Conservation (phyloP, 2,888 invertebrate species). For the Penaeus monodon region DNA sequence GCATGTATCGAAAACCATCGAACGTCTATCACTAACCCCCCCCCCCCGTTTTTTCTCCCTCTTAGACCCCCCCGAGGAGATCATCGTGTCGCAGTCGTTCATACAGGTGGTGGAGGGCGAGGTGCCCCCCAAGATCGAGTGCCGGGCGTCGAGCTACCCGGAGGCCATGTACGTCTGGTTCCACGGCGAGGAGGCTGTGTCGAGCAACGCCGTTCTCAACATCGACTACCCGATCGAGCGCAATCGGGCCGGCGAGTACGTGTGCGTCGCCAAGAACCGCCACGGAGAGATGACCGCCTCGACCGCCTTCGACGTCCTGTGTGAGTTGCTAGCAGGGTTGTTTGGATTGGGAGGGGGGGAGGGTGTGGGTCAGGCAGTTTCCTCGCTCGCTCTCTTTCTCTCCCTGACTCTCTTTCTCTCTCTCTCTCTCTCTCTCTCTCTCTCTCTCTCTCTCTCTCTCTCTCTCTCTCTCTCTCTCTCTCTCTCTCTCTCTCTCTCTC, state of each 20-base stretch:
- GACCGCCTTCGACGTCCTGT: conserved; percentile 84
- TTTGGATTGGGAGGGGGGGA: not conserved
- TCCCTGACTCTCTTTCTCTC: not conserved
- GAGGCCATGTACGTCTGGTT: conserved; percentile 82
- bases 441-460: too few species aligned
- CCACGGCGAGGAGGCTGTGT: conserved; percentile 74
- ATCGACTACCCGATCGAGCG: conserved; percentile 79
- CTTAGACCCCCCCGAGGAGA: conserved; percentile 86
- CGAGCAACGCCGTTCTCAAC: conserved; percentile 74
- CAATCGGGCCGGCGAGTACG: conserved; percentile 81
- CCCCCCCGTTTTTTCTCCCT: not conserved
- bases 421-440: not conserved
- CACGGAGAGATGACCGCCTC: conserved; percentile 82
- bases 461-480: too few species aligned
- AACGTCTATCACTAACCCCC: not conserved
- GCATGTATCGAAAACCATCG: too few species aligned
- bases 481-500: too few species aligned
- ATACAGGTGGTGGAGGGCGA: conserved; percentile 71
- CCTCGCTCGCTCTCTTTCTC: not conserved
- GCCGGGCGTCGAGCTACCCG: conserved; percentile 76
- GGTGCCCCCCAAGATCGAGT: conserved; percentile 74
- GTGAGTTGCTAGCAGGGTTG: conserved; percentile 75
- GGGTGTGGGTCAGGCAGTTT: not conserved
- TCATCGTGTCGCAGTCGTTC: conserved; percentile 77
- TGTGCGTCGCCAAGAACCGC: conserved; percentile 78